Evolutionary conservation across 2,888 invertebrate genomes (phyloP), one percentile per base, ranked within the genome.

Genomic region (Cyaniris semiargus): DNA sequence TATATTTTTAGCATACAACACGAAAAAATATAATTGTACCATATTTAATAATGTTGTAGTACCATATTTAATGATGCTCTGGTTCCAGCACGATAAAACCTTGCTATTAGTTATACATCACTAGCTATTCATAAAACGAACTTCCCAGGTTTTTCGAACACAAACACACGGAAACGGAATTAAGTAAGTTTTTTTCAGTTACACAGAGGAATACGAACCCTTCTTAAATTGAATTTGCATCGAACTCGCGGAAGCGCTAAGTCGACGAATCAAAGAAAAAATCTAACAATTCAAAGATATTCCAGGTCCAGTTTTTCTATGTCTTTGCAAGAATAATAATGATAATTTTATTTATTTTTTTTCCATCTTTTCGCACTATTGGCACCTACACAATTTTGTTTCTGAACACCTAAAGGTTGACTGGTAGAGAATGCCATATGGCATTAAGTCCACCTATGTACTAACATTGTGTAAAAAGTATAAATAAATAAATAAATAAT

Each of bases 171-270:
- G 21, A 60, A 60, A 23, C 10, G 21, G 60, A 60, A 60, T 60
- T 60, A 10, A 60, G 23, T 13, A 60, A 60, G 60, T 60, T 60
- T 60, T 34, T 60, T 60, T 60, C 60, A 23, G 10, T 23, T 23
- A 23, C 60, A 23, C 23, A 13, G 60, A 60, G 60, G 23, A 60
- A 60, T 60, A 60, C 10, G 21, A 60, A 60, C 23, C 60, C 60
- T 60, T 60, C 60, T 23, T 60, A 60, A 60, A 60, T 60, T 21
- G 23, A 60, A 60, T 60, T 60, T 60, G 60, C 60, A 60, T 60
- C 23, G 60, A 60, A 60, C 23, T 60, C 23, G 23, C 0, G 60
- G 60, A 60, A 60, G 23, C 23, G 60, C 60, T 4, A 23, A 60
- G 23, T 60, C 60, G 23, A 13, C 60, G 23, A 60, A 60, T 60